Percentiles rank a stretch among this genome's conserved stretches.
Conservation (phyloP, 2,888 invertebrate genomes). For the Omphaloscelis lunosa region DNA sequence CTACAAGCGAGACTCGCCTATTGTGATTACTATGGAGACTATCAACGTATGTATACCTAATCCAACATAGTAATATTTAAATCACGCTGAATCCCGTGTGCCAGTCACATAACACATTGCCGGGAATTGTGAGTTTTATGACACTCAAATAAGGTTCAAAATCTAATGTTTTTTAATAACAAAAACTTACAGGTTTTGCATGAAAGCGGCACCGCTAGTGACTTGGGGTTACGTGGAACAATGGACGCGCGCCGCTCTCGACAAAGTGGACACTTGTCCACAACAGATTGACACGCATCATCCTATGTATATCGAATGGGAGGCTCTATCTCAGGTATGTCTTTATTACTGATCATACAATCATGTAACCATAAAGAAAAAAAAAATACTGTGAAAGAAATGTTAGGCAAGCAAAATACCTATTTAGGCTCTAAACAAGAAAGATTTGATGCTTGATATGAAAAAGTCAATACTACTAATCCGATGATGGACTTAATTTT, state of each 20-base stretch:
- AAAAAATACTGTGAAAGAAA: background rate
- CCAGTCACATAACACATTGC: background rate
- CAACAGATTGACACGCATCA: slow-evolving; percentile 87
- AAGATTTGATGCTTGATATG: background rate
- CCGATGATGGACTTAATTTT: background rate
- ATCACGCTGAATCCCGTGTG: too few species aligned
- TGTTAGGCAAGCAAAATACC: background rate
- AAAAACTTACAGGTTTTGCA: slow-evolving; percentile 92
- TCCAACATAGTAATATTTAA: background rate
- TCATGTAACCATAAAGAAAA: background rate
- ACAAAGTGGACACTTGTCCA: slow-evolving; percentile 90
- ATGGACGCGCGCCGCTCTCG: slow-evolving; percentile 94
- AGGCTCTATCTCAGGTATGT: slow-evolving; percentile 92
- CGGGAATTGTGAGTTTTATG: background rate
- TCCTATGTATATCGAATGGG: slow-evolving; percentile 95
- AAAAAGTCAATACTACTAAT: background rate
- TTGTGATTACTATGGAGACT: background rate
- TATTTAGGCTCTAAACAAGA: background rate
- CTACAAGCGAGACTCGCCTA: background rate
- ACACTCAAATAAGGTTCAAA: background rate
- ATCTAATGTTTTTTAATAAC: background rate
- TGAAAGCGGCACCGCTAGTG: slow-evolving; percentile 94
- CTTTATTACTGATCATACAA: background rate
- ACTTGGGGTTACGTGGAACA: slow-evolving; percentile 96
- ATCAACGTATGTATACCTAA: background rate